These are phyloP conservation scores for Acomys russatus DNA, from an alignment of 2,797 vertebrate species.

Conservation along the genomic window DNA sequence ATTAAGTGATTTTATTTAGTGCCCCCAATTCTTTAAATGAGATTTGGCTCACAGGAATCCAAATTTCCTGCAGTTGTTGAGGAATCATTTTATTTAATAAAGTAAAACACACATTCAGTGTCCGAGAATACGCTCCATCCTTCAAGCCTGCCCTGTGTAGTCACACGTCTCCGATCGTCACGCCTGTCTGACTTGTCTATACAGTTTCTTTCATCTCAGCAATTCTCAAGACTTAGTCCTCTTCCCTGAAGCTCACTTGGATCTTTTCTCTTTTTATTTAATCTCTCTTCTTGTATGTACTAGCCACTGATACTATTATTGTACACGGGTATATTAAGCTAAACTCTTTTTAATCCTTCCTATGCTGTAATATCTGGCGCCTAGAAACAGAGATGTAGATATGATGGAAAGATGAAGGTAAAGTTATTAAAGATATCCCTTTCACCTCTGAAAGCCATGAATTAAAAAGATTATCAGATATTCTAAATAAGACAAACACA, in stretches of 20 bases:
- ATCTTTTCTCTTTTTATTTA: not conserved
- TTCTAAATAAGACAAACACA: not conserved
- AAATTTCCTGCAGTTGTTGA: not conserved
- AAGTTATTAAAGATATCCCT: not conserved
- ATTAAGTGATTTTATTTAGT: constrained; percentile 35
- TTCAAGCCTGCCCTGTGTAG: not conserved
- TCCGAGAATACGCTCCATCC: not conserved
- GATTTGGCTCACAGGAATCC: constrained; percentile 13
- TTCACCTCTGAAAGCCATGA: not conserved
- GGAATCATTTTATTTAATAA: constrained; percentile 5
- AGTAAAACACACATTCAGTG: not conserved
- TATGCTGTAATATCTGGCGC: not conserved
- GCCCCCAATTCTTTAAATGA: not conserved
- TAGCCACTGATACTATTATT: not conserved
- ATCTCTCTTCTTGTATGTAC: not conserved
- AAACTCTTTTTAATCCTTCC: not conserved
- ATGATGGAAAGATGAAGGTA: not conserved
- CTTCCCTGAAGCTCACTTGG: not conserved
- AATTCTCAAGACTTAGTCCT: not conserved
- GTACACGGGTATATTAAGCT: not conserved
- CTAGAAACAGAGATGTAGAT: not conserved
- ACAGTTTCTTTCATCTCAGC: not conserved
- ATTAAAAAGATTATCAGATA: not conserved
- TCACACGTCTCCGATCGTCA: not conserved
- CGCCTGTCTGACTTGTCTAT: not conserved